Percentiles rank a stretch among this genome's conserved stretches.
phyloP scores from a whole-genome alignment of 2,797 vertebrate genomes.

The Melanitta fusca region DNA sequence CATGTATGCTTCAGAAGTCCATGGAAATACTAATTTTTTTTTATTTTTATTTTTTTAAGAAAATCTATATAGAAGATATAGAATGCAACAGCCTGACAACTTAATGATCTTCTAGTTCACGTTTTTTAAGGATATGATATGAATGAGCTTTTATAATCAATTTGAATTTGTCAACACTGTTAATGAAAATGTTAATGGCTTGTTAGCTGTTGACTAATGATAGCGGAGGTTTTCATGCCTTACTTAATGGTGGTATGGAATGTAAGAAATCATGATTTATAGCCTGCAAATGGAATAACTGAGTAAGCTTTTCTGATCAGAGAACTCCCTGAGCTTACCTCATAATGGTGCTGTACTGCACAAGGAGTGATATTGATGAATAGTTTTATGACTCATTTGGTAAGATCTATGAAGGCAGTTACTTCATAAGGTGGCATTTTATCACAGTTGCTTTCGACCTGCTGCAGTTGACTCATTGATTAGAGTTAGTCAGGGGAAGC shows the following conservation, averaged over 20 bases:
- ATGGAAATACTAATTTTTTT: no score
- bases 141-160: background rate
- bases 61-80: no score
- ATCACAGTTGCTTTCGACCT: constrained; percentile 65
- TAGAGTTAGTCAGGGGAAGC: constrained; percentile 36
- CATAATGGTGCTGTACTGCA: background rate
- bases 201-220: constrained; percentile 46
- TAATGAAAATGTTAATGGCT: constrained; percentile 53
- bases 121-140: background rate
- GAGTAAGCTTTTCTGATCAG: constrained; percentile 52
- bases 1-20: background rate
- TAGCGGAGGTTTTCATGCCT: constrained; percentile 19
- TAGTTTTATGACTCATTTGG: constrained; percentile 73
- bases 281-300: constrained; percentile 1
- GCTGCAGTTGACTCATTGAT: constrained; percentile 72
- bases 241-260: background rate
- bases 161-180: background rate
- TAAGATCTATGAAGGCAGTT: constrained; percentile 74
- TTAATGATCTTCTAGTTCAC: background rate
- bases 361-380: constrained; percentile 68
- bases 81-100: no score
- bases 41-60: no score
- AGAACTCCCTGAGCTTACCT: constrained; percentile 9
- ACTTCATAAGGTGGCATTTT: constrained; percentile 75
- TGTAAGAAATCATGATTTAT: constrained; percentile 63